phyloP scores from a whole-genome alignment of 1,140 invertebrate genomes.

The Cylas formicarius region DNA sequence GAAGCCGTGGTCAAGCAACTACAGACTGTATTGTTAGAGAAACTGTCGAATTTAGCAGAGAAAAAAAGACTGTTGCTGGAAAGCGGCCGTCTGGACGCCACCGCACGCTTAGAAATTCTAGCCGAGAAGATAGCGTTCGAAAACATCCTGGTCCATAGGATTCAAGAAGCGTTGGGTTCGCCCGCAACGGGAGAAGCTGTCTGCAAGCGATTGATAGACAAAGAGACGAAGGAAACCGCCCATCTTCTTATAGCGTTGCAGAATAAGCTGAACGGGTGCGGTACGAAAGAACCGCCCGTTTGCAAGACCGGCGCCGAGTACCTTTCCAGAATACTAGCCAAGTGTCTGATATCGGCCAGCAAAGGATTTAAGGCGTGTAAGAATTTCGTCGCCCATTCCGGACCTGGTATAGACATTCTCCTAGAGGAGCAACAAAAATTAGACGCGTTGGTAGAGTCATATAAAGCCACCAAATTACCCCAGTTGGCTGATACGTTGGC shows the following conservation, averaged over 20 bases:
- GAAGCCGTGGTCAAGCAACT: constrained; percentile 55
- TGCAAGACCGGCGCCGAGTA: constrained; percentile 50
- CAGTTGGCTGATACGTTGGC: constrained; percentile 60
- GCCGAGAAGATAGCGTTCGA: constrained; percentile 72
- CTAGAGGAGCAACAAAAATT: constrained; percentile 54
- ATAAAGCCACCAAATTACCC: constrained; percentile 60
- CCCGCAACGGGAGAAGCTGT: constrained; percentile 46
- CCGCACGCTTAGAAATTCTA: constrained; percentile 58
- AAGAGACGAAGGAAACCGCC: constrained; percentile 63
- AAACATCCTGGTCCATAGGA: constrained; percentile 53
- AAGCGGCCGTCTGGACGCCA: constrained; percentile 55
- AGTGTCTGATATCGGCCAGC: constrained; percentile 33
- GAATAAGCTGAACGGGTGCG: constrained; percentile 54
- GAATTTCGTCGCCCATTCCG: constrained; percentile 36
- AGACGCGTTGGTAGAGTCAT: constrained; percentile 52
- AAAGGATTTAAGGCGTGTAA: constrained; percentile 32
- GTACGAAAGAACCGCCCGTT: constrained; percentile 42
- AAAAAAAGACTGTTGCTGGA: constrained; percentile 53
- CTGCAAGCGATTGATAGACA: constrained; percentile 50
- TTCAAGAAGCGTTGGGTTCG: constrained; percentile 38
- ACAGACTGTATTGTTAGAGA: constrained; percentile 56
- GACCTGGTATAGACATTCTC: constrained; percentile 47
- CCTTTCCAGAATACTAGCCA: constrained; percentile 56
- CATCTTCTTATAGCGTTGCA: constrained; percentile 62
- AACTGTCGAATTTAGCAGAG: constrained; percentile 57